Evolutionary conservation across 2,797 vertebrate genomes (phyloP).

Genomic region (Peromyscus nudipes): DNA sequence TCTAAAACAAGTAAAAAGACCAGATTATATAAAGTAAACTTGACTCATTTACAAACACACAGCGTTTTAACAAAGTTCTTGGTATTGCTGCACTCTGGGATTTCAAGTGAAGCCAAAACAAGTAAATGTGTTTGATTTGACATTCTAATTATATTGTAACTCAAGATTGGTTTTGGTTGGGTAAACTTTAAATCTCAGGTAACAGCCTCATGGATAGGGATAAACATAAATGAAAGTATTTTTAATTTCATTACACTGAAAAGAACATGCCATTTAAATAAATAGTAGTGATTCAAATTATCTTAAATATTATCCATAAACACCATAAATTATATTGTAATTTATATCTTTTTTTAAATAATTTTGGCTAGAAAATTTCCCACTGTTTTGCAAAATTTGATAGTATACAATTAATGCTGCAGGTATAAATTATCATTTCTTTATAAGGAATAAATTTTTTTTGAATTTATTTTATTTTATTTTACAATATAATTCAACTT

Average conservation of each 20-base stretch:
- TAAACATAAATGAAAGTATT: conserved; percentile 61
- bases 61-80: conserved; percentile 16
- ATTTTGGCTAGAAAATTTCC: neutral
- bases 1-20: neutral
- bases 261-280: neutral
- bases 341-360: neutral
- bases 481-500: too few relatives aligned
- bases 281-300: neutral
- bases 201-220: neutral
- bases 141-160: conserved; percentile 75
- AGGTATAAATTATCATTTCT: neutral
- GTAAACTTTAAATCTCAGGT: conserved; percentile 59
- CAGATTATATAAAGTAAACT: neutral
- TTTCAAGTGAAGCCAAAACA: conserved; percentile 48
- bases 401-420: neutral
- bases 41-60: neutral
- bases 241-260: conserved; percentile 11
- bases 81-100: neutral
- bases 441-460: too few relatives aligned
- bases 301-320: neutral
- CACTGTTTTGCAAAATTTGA: neutral
- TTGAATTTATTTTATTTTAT: too few relatives aligned
- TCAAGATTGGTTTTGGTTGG: conserved; percentile 66
- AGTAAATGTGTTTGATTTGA: conserved; percentile 71
- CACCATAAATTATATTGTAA: neutral